Evolutionary conservation across 2,888 invertebrate species (phyloP), one percentile per base, ranked within the genome.

Genomic region (Amiota communis): DNA sequence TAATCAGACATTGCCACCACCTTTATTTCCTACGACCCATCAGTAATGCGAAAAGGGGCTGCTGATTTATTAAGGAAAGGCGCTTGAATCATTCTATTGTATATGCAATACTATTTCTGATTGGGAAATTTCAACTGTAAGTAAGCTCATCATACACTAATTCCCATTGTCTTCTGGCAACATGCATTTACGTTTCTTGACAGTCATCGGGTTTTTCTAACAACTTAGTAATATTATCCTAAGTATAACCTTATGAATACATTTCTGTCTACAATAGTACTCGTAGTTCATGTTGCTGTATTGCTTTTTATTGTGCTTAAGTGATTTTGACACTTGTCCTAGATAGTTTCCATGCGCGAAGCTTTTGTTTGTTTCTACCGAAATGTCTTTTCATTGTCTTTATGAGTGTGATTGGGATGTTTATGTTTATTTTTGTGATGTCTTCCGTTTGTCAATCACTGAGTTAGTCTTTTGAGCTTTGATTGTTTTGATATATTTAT

Each of bases 241-340:
- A n/a, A 23, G 3, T 23, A 23, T 23, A 23, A 23, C 23, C 23
- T 23, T 3, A n/a, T n/a, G n/a, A n/a, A 23, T 23, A 23, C 23
- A 23, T 23, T 23, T n/a, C n/a, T n/a, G n/a, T n/a, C n/a, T n/a
- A n/a, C n/a, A 23, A 1, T 1, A 23, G 23, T 23, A 23, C 3
- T 23, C 3, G 23, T 23, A 23, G 36, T n/a, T 61, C 12, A 20
- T 23, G 61, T 46, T 17, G 17, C n/a, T n/a, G n/a, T n/a, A n/a
- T 9, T 10, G 4, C 15, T 15, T 9, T 57, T 59, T 8, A 10
- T 15, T 17, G 84, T 84, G 80, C 84, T 83, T 83, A 83, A 83
- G 82, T 83, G 82, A 84, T 83, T 83, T 84, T 84, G 82, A 83
- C 82, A 83, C 82, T 83, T 83, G 82, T 84, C 84, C 82, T 75